Percentiles rank a stretch among this genome's conserved stretches.
Evolutionary conservation across 2,888 invertebrate species (phyloP).

Genomic region (Eulithis testata): DNA sequence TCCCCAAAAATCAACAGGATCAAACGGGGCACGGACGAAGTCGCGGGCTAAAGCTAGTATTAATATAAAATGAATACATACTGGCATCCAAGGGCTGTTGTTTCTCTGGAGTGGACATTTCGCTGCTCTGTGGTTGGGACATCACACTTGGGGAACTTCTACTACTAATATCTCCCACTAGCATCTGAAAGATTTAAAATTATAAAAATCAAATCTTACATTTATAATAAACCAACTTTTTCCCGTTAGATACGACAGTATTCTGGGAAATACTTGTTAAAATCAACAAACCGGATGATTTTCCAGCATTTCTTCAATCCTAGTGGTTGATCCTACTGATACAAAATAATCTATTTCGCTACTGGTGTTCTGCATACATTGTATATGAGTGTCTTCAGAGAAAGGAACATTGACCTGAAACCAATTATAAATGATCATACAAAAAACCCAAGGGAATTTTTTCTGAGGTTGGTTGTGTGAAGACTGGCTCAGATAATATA

Average conservation of each 20-base stretch:
- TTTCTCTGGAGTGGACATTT: slow-evolving; percentile 77
- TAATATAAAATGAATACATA: slow-evolving; percentile 40
- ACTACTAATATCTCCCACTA: slow-evolving; percentile 74
- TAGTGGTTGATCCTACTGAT: slow-evolving; percentile 86
- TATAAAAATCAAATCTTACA: too few relatives aligned
- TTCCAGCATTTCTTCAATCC: slow-evolving; percentile 81
- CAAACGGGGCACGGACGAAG: too few relatives aligned
- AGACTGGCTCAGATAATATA: too few relatives aligned
- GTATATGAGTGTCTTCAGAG: slow-evolving; percentile 88
- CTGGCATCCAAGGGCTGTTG: slow-evolving; percentile 67
- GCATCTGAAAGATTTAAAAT: slow-evolving; percentile 62
- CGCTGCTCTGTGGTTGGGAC: slow-evolving; percentile 72
- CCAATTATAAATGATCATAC: slow-evolving; percentile 6
- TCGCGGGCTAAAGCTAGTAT: too few relatives aligned
- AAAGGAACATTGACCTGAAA: slow-evolving; percentile 88
- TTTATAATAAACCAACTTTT: too few relatives aligned
- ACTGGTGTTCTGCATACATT: slow-evolving; percentile 89
- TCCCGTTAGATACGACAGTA: too few relatives aligned
- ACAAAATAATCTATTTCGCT: slow-evolving; percentile 92
- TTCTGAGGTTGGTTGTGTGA: too few relatives aligned
- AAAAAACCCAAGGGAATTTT: too few relatives aligned
- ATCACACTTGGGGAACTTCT: slow-evolving; percentile 72
- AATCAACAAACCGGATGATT: slow-evolving; percentile 73
- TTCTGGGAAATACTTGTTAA: too few relatives aligned
- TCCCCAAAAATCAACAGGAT: too few relatives aligned